Evolutionary conservation across 2,113 vertebrate genomes (phyloP), one percentile per base, ranked within the genome.

Genomic region (Stigmatopora argus): DNA sequence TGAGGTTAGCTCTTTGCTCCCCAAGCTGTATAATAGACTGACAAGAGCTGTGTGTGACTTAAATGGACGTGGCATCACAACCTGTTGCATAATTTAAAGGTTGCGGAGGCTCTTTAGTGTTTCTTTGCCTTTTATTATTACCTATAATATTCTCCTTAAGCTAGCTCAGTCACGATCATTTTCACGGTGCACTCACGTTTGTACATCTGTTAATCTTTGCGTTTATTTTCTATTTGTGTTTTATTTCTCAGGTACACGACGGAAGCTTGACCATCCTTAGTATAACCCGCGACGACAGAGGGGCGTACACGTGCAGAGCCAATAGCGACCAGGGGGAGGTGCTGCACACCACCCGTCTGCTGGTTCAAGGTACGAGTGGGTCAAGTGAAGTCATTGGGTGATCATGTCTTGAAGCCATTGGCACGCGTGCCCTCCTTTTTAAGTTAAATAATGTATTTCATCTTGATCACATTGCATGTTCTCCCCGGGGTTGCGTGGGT

Each of bases 311-410:
- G 21, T 99, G 97, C 81, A 93, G 95, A 15, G 97, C 97, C 1
- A 93, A 95, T 88, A 98, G 95, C 74, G 95, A 98, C 90, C 96
- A 98, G 82, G 97, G 97, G 63, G 96, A 99, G 83, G 96, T 95
- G 5, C 85, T 98, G 66, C 95, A 98, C 81, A 98, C 95, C 13
- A 98, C 97, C 11, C 94, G 95, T 71, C 90, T 99, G 85, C 91
- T 98, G 11, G 96, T 99, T 35, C 97, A 99, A 97, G 97, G 97
- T 99, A 81, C 14, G 45, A 49, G 23, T 49, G 8, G 14, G 45
- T 34, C 14, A 4, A 46, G 9, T 10, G 38, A 41, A 41, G 7
- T 41, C 38, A 41, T 41, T 41, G 38, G 38, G 2, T 41, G 38
- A 41, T 41, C 6, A 41, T 41, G 38, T 41, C 9, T 41, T 4